A percentile compares a stretch with the other conserved stretches of the same genome.
phyloP scores from a whole-genome alignment of 2,888 invertebrate genomes.

The Crioceris asparagi region DNA sequence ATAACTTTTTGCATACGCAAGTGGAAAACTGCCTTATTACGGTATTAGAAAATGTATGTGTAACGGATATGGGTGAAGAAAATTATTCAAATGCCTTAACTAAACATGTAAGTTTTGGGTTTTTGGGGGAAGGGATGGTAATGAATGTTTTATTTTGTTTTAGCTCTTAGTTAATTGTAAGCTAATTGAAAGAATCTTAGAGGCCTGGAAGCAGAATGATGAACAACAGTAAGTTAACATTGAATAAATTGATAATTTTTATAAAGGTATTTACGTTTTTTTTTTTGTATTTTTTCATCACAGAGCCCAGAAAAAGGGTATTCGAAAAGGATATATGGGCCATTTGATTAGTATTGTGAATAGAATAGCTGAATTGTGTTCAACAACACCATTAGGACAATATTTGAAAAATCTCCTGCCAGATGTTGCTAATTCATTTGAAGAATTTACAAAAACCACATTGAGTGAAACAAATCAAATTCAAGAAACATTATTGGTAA shows the following conservation, averaged over 20 bases:
- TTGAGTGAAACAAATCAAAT: constrained; percentile 32
- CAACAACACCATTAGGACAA: constrained; percentile 45
- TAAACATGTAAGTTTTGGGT: constrained; percentile 43
- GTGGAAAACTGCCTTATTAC: constrained; percentile 68
- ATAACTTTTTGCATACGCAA: constrained; percentile 92
- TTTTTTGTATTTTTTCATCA: constrained; percentile 11
- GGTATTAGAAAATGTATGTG: constrained; percentile 45
- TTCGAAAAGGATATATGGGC: constrained; percentile 55
- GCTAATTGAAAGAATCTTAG: constrained; percentile 67
- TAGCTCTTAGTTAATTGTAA: constrained; percentile 57
- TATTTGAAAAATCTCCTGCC: constrained; percentile 44
- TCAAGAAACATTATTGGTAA: constrained; percentile 33
- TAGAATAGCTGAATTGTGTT: constrained; percentile 43
- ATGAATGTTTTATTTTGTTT: constrained; percentile 9
- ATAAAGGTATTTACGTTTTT: neutral
- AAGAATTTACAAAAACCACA: constrained; percentile 32
- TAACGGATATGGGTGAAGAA: constrained; percentile 32
- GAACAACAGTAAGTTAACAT: constrained; percentile 52
- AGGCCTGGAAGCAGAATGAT: constrained; percentile 72
- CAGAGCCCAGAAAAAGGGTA: constrained; percentile 43
- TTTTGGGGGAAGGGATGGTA: neutral
- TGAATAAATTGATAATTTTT: neutral
- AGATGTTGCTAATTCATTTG: constrained; percentile 36
- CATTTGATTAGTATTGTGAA: constrained; percentile 53
- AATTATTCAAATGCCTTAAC: constrained; percentile 40